phyloP scores from a whole-genome alignment of 1,140 invertebrate genomes.

The Drosophila nannoptera region DNA sequence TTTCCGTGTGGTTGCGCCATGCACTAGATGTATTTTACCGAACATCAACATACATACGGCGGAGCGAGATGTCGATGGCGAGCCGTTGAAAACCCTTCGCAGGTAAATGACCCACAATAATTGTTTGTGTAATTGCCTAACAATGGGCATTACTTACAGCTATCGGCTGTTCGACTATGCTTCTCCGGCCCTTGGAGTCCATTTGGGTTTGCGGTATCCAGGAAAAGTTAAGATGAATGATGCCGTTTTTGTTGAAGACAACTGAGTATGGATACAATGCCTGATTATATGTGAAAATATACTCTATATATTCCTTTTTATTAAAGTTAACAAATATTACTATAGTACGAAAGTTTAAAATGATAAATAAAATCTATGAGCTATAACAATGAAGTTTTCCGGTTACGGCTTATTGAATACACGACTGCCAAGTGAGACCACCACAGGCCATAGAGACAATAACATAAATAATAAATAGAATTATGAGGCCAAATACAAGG shows the following conservation, averaged over 20 bases:
- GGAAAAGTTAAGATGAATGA: conserved; percentile 66
- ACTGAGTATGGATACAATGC: conserved; percentile 12
- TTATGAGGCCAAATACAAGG: conserved; percentile 85
- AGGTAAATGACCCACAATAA: conserved; percentile 38
- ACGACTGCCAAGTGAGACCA: conserved; percentile 88
- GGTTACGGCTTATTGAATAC: conserved; percentile 79
- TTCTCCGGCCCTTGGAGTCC: conserved; percentile 69
- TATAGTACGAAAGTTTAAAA: conserved; percentile 59
- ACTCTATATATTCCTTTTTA: conserved; percentile 59
- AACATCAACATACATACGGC: conserved; percentile 82
- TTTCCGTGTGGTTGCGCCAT: conserved; percentile 79
- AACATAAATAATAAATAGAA: conserved; percentile 90
- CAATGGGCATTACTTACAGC: conserved; percentile 26
- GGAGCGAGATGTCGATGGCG: conserved; percentile 79
- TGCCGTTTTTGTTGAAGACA: conserved; percentile 66
- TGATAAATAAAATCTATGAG: conserved; percentile 45
- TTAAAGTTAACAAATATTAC: conserved; percentile 69
- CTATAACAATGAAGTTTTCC: conserved; percentile 30
- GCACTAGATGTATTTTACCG: conserved; percentile 81
- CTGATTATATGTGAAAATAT: conserved; percentile 21
- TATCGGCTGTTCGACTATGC: conserved; percentile 65
- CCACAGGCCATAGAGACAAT: conserved; percentile 93
- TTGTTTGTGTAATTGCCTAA: neutral
- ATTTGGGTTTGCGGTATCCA: conserved; percentile 65
- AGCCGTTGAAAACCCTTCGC: conserved; percentile 82